Percentiles rank a stretch among this genome's conserved stretches.
Evolutionary conservation across 1,140 invertebrate genomes (phyloP).

Genomic region (Diabrotica undecimpunctata): DNA sequence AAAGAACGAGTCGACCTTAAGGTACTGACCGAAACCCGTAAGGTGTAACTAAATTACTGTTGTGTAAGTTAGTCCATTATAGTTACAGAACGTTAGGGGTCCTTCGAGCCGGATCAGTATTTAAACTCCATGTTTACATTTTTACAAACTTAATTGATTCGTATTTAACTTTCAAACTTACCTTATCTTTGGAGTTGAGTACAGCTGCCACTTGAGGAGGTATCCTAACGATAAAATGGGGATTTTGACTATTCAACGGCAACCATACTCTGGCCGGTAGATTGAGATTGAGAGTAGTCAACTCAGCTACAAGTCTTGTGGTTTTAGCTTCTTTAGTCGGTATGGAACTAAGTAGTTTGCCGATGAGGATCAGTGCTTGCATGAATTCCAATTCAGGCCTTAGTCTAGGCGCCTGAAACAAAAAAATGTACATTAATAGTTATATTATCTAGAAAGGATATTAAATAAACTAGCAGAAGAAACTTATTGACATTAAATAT

Average conservation of each 20-base stretch:
- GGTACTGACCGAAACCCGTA: constrained; percentile 10
- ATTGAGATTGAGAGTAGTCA: constrained; percentile 92
- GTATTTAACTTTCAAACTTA: constrained; percentile 40
- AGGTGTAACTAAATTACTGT: neutral
- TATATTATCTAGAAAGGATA: neutral
- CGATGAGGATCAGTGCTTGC: constrained; percentile 83
- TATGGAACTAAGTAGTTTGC: constrained; percentile 82
- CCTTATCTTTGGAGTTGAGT: constrained; percentile 98
- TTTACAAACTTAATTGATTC: neutral
- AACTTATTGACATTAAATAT: no score
- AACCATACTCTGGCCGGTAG: constrained; percentile 96
- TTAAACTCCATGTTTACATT: neutral
- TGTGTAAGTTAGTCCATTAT: no score
- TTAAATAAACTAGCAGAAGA: no score
- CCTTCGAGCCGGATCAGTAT: neutral
- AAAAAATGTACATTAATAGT: neutral
- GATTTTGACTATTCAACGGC: constrained; percentile 69
- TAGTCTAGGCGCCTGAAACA: constrained; percentile 70
- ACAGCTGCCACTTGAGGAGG: constrained; percentile 92
- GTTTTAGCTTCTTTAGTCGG: constrained; percentile 94
- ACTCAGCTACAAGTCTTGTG: constrained; percentile 82
- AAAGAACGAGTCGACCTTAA: no score
- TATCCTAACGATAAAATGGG: constrained; percentile 85
- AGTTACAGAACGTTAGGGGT: no score
- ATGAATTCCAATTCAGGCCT: constrained; percentile 85